Evolutionary conservation across 2,113 vertebrate genomes (phyloP), one percentile per base, ranked within the genome.

Genomic region (Hirundichthys speculiger): DNA sequence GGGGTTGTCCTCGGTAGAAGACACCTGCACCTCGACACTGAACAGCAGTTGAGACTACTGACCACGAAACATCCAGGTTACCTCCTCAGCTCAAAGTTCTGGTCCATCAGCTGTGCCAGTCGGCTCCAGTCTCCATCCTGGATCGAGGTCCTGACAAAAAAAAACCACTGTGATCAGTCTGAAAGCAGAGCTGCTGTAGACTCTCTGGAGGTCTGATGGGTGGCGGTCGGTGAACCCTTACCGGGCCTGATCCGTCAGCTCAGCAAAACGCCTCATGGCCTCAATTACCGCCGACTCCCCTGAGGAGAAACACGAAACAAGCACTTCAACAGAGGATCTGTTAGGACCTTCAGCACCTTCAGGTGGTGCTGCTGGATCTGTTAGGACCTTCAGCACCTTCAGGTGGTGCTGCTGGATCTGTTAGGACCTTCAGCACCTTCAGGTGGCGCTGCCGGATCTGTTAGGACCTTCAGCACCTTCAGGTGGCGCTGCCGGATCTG

Each of bases 11-110:
- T n/a, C n/a, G n/a, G n/a, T n/a, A n/a, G n/a, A n/a, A n/a, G n/a
- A n/a, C n/a, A n/a, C n/a, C n/a, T n/a, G n/a, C n/a, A n/a, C n/a
- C n/a, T n/a, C n/a, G n/a, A n/a, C n/a, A n/a, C n/a, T n/a, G n/a
- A n/a, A n/a, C n/a, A n/a, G n/a, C n/a, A n/a, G n/a, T n/a, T n/a
- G n/a, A n/a, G n/a, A n/a, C n/a, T n/a, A n/a, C n/a, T n/a, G n/a
- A n/a, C 6, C 6, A 34, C 30, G 1, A 34, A 34, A 7, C 30
- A 6, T 34, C 9, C 30, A 34, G 30, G 20, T 79, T 68, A 94
- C 93, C 93, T 88, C 43, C 94, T 75, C 57, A 94, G 79, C 50
- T 93, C 91, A 64, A 94, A 93, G 86, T 94, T 94, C 79, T 88
- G 75, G 75, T 94, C 91, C 93, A 94, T 94, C 47, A 94, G 82